Evolutionary conservation across 2,888 invertebrate species (phyloP), one percentile per base, ranked within the genome.

Genomic region (Sycophila texana): DNA sequence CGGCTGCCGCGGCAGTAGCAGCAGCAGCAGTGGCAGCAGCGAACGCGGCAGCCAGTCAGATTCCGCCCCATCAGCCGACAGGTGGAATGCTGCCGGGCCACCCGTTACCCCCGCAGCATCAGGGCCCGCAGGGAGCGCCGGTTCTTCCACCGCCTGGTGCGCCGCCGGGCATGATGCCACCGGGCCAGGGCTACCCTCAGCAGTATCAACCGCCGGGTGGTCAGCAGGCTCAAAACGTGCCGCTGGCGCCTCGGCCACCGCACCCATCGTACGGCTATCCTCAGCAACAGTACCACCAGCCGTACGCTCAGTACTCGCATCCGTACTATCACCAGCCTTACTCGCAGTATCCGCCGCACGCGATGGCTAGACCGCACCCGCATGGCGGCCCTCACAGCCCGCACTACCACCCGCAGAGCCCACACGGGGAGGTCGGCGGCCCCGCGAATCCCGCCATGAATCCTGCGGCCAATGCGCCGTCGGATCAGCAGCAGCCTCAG

Each of bases 321-420:
- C 91, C 91, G 0, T 92, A 92, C 80, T 92, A 92, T 83, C 91
- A 92, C 85, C 92, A 92, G 79, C 91, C 92, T 0, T 92, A 92
- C 84, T 91, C 92, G 14, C 92, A 92, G 79, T 92, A 92, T 86
- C 91, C 92, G 16, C 92, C 92, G 0, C 92, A 92, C 84, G 83
- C 87, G 2, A 91, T 91, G 89, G 89, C 89, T 16, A 87, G 91
- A 26, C 91, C 91, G 1, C 92, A 91, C 7, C 85, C 85, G 0
- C 85, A 84, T 57, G 85, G 84, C 60, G 84, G 84, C 58, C 86
- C 86, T 0, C 85, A 85, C 65, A 79, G 79, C 30, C 79, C 79
- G 1, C 80, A 82, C 75, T 90, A 89, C 77, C 90, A 90, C 82
- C 87, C 91, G 4, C 91, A 90, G 63, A 90, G 90, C 65, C 88